Percentiles rank a stretch among this genome's conserved stretches.
Conservation (phyloP, 1,140 invertebrate genomes). For the Drosophila jambulina region DNA sequence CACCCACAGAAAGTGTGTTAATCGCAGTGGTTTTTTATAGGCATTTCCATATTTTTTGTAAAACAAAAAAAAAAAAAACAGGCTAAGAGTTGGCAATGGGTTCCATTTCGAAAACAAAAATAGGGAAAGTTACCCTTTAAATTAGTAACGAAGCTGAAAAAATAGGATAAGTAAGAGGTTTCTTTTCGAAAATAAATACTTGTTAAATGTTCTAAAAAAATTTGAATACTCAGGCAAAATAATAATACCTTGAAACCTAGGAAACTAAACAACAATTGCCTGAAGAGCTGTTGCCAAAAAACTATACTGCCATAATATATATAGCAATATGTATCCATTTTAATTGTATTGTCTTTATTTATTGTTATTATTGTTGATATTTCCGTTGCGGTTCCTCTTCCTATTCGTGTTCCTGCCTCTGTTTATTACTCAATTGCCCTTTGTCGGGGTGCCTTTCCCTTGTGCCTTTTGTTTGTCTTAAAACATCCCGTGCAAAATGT, state of each 20-base stretch:
- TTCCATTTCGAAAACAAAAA: neutral
- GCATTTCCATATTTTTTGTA: neutral
- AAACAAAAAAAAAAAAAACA: neutral
- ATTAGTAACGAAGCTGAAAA: neutral
- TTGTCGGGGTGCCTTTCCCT: neutral
- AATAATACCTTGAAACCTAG: no score
- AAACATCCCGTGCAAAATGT: conserved; percentile 70
- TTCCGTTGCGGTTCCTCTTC: neutral
- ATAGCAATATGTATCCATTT: no score
- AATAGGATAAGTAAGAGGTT: neutral
- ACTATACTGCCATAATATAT: conserved; percentile 16
- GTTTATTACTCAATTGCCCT: conserved; percentile 25
- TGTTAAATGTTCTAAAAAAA: neutral
- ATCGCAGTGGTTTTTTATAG: conserved; percentile 9
- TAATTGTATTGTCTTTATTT: conserved; percentile 22
- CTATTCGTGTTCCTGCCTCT: conserved; percentile 13
- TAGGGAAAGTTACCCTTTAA: no score
- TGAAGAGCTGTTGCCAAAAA: conserved; percentile 25
- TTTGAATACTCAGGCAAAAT: no score
- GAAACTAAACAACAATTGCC: neutral
- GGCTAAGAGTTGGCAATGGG: neutral
- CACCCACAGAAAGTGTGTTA: conserved; percentile 32
- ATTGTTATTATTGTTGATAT: conserved; percentile 41
- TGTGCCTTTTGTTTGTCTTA: conserved; percentile 36
- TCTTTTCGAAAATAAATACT: neutral